Evolutionary conservation across 1,140 invertebrate genomes (phyloP).

Genomic region (Conus ventricosus): DNA sequence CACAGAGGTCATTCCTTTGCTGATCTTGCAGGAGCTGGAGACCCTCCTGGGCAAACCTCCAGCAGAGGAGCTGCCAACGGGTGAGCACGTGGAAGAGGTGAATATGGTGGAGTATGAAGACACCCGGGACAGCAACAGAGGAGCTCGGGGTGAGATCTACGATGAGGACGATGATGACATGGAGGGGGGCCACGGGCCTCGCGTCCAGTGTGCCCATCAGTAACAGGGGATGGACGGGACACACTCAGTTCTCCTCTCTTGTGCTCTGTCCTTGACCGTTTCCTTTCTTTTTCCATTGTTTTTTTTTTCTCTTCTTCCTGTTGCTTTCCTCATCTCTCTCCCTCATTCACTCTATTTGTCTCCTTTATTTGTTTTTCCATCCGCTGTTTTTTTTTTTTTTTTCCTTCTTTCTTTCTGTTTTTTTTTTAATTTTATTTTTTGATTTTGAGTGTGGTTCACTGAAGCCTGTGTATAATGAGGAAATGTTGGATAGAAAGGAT

Average conservation of each 20-base stretch:
- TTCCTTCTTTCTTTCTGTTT: neutral
- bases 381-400: neutral
- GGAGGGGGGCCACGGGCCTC: conserved; percentile 81
- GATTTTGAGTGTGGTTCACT: neutral
- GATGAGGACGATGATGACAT: conserved; percentile 74
- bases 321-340: neutral
- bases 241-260: neutral
- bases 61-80: conserved; percentile 81
- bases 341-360: neutral
- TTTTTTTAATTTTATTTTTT: neutral
- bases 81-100: conserved; percentile 88
- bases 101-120: conserved; percentile 86
- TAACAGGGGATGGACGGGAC: conserved; percentile 74
- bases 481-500: neutral
- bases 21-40: conserved; percentile 79
- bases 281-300: no score
- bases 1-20: no score
- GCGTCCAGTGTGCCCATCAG: conserved; percentile 92
- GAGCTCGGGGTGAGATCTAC: conserved; percentile 84
- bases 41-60: conserved; percentile 82
- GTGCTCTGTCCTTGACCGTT: neutral
- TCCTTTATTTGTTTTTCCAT: neutral
- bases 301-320: neutral
- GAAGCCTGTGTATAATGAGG: neutral
- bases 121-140: conserved; percentile 73